A percentile compares a stretch with the other conserved stretches of the same genome.
Conservation (phyloP, 1,140 invertebrate species). For the Micrasema minimum region DNA sequence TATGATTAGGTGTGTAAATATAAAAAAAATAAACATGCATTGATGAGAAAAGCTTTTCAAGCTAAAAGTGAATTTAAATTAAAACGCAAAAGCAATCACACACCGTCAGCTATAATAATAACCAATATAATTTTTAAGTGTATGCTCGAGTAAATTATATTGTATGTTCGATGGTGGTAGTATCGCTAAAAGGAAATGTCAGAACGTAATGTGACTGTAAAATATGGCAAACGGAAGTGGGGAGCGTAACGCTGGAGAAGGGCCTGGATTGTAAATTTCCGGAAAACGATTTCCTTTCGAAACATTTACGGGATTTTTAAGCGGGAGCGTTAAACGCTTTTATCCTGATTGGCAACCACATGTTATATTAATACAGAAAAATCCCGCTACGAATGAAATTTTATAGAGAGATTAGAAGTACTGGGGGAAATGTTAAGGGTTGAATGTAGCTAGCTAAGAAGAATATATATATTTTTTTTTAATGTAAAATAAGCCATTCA, state of each 20-base stretch:
- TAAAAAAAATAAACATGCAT: no score
- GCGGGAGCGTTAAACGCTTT: slow-evolving; percentile 3
- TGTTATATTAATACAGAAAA: neutral
- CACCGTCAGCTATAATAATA: no score
- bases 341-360: slow-evolving; percentile 8
- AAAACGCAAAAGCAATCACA: no score
- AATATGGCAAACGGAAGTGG: slow-evolving; percentile 17
- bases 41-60: no score
- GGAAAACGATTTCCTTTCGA: slow-evolving; percentile 13
- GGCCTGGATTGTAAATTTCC: slow-evolving; percentile 21
- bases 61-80: no score
- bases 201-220: slow-evolving; percentile 22
- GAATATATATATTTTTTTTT: no score
- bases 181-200: neutral
- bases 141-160: no score
- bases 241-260: neutral
- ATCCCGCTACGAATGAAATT: neutral
- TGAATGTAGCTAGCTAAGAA: no score
- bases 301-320: slow-evolving; percentile 10
- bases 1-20: no score
- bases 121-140: no score
- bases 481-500: no score
- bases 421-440: neutral
- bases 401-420: neutral
- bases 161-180: no score